Evolutionary conservation across 2,113 vertebrate species (phyloP), one percentile per base, ranked within the genome.

Genomic region (Hemiprocne comata): DNA sequence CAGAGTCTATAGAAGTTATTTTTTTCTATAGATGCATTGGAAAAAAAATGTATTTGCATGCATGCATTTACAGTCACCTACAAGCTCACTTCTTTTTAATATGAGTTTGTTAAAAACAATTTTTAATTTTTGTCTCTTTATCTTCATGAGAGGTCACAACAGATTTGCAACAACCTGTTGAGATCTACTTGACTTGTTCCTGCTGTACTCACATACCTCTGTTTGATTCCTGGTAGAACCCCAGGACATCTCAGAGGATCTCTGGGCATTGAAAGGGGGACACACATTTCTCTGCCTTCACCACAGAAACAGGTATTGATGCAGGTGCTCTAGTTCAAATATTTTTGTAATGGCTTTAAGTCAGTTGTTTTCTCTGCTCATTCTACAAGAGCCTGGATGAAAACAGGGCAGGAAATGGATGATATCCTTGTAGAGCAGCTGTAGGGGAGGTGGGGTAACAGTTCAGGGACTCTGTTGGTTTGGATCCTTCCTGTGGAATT

Each of bases 161-260:
- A 28, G 44, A 23, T 51, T 23, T 38, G 19, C 17, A 23, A 23
- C 15, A 17, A 51, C 17, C 38, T 40, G 26, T 10, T 33, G 78
- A 1, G 23, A 9, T 17, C 2, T 2, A 9, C 25, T 40, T 64
- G 8, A 21, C 26, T 15, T 16, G 1, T 3, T 46, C 34, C 38
- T n/a, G n/a, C n/a, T n/a, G n/a, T n/a, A n/a, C n/a, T n/a, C n/a
- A 9, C 7, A 1, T 14, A 1, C 21, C 61, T 38, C 42, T 31
- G 1, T 50, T 13, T 2, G 0, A 7, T 17, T 13, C 44, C 38
- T 48, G 42, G 6, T n/a, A 31, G 57, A 48, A 51, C 19, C 5
- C 0, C 17, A 11, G 33, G 18, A 21, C 20, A 3, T 2, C 62
- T 28, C 48, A 9, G n/a, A 11, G 53, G n/a, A n/a, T 9, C 15